Base-by-base conservation (phyloP, 2,888 invertebrate genomes). In the Dastarcus helophoroides region DNA sequence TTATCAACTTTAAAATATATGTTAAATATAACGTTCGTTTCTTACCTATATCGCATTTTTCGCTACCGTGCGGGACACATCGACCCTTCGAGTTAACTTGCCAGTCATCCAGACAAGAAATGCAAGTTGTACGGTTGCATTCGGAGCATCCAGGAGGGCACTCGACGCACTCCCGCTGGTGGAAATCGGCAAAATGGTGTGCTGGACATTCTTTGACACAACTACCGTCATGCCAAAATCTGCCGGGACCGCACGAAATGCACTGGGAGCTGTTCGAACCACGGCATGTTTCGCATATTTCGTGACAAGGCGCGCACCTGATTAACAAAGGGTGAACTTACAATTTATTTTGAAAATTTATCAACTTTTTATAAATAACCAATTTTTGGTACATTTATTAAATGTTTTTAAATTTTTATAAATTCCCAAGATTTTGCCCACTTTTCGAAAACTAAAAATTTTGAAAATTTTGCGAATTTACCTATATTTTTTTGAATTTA, bases 81-180 rank as follows among this genome's bases (percentile, higher is more conserved):
- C 77, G 71, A 9, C 76, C 74, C 50, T 81, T 83, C 53, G 76
- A 77, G 56, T 77, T 82, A 31, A 83, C 63, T 38, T 71, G 76
- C 83, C 83, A 85, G 43, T 76, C 76, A 1, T 69, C 59, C 40
- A 75, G 67, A 56, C 89, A 89, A 10, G 76, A 71, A 27, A 76
- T 69, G 59, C 89, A 88, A 25, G 76, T 70, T 11, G 73, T 73
- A 42, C 73, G 69, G 41, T 73, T 77, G 56, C 89, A 89, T 29
- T 77, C 73, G 23, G 71, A 67, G 57, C 88, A 89, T 25, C 85
- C 85, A 1, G 75, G 69, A 1, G 81, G 76, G 58, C 89, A 89
- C 38, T 71, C 70, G 45, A 84, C 68, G 56, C 88, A 88, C 58
- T 85, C 85, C 41, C 77, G 73, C 35, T 82, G 72, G 49, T 80